Base-by-base conservation (phyloP, 2,888 invertebrate species). In the Anarsia innoxiella region DNA sequence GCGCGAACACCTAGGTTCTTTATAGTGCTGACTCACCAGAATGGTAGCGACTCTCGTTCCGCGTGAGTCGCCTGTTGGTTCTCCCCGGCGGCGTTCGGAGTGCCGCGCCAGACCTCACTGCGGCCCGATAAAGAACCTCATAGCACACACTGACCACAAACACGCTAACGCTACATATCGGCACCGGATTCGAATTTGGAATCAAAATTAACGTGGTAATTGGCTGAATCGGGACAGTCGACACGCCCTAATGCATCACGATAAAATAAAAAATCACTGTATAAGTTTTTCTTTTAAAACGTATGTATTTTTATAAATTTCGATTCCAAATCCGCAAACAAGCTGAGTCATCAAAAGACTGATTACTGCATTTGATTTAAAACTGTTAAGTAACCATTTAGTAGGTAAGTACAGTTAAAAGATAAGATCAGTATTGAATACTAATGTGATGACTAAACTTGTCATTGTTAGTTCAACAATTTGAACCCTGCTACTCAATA, bases 1-100 rank as follows among this genome's bases (percentile, higher is more conserved):
- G 28, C 12, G 49, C 43, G 46, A 46, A 55, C 47, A 53, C 53
- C 53, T 53, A 66, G 59, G 58, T 59, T 55, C 44, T 28, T 40
- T 30, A 49, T 39, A 55, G 12, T 12, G 11, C 27, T 71, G 72
- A 88, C 91, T 89, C 89, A 96, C 97, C 97, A 82, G 96, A 96
- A 84, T 97, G 96, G 84, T 96, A 97, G 67, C 96, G 90, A 86
- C 94, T 95, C 87, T 97, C 96, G 87, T 96, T 96, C 68, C 96
- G 88, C 52, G 97, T 96, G 59, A 96, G 91, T 59, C 96, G 88
- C 49, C 96, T 88, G 85, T 96, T 95, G 70, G 93, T 94, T 72
- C 94, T 87, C 59, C 93, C 90, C 73, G 87, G 74, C 56, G 88
- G 88, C 80, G 88, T 69, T 64, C 84, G 77, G 67, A 74, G 70